Conservation (phyloP, 2,113 vertebrate species). For the Prunella fulvescens region DNA sequence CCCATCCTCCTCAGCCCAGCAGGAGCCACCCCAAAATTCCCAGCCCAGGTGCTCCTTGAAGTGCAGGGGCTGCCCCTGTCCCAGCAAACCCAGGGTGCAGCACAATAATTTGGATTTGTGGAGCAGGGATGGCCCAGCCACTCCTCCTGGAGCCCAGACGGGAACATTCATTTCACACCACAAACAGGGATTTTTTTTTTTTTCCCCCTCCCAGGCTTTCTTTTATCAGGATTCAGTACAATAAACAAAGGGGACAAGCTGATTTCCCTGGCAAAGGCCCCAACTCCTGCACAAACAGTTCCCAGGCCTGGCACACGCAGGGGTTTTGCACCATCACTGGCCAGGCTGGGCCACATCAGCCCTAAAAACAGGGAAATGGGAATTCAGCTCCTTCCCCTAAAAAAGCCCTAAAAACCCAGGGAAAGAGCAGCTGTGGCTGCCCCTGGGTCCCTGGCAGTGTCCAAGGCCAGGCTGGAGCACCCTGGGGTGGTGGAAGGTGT, state of each 20-base stretch:
- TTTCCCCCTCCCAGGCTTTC: not conserved
- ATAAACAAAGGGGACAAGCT: conserved; percentile 41
- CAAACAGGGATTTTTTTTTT: not conserved
- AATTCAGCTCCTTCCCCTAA: too few relatives aligned
- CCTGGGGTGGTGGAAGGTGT: not conserved
- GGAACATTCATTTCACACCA: conserved; percentile 47
- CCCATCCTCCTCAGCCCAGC: accelerated
- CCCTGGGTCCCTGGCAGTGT: not conserved
- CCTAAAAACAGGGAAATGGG: too few relatives aligned
- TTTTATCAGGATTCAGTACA: conserved; percentile 35
- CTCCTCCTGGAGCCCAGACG: conserved; percentile 2
- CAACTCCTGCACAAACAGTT: not conserved
- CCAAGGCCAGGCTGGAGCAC: not conserved
- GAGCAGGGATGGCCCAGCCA: not conserved
- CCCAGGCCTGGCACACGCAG: not conserved
- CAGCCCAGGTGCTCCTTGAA: accelerated
- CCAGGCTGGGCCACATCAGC: not conserved
- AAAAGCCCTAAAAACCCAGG: too few relatives aligned
- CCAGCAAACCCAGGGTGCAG: not conserved
- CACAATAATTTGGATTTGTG: accelerated
- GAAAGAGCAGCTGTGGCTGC: not conserved
- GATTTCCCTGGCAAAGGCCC: conserved; percentile 21
- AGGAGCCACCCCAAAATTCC: not conserved
- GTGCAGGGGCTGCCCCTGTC: not conserved
- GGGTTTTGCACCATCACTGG: not conserved